A percentile compares a stretch with the other conserved stretches of the same genome.
Conservation (phyloP, 2,888 invertebrate species). For the Apoderus coryli region DNA sequence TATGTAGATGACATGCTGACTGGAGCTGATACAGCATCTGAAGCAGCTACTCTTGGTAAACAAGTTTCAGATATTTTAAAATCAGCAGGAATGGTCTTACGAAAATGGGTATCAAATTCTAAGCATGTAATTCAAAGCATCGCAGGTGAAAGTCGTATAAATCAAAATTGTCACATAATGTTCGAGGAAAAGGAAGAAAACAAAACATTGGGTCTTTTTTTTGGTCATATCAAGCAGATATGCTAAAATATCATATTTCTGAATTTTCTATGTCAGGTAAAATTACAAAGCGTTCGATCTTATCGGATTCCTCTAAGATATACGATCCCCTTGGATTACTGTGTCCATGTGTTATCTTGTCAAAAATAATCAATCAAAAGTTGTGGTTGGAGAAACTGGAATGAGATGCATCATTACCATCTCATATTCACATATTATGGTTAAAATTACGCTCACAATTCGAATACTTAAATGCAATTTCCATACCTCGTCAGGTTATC, state of each 20-base stretch:
- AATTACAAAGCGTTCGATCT: conserved; percentile 11
- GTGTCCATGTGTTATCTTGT: conserved; percentile 9
- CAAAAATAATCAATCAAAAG: conserved; percentile 12
- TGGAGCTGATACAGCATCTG: conserved; percentile 7
- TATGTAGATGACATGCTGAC: conserved; percentile 13
- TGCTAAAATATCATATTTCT: conserved; percentile 9
- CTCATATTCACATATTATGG: conserved; percentile 1
- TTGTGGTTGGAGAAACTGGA: conserved; percentile 10
- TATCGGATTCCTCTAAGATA: conserved; percentile 11
- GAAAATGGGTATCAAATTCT: conserved; percentile 10
- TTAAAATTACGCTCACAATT: background rate
- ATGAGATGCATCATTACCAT: conserved; percentile 10
- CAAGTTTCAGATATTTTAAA: conserved; percentile 7
- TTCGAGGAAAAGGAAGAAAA: conserved; percentile 8
- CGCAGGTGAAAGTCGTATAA: background rate
- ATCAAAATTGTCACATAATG: background rate
- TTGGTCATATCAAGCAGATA: conserved; percentile 10
- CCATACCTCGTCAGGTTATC: conserved; percentile 14
- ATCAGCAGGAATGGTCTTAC: conserved; percentile 7
- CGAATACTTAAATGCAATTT: background rate
- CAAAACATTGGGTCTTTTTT: conserved; percentile 12
- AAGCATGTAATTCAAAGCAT: background rate
- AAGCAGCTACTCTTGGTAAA: conserved; percentile 5
- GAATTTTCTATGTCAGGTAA: conserved; percentile 2
- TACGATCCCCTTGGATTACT: conserved; percentile 13